Evolutionary conservation across 2,113 vertebrate genomes (phyloP), one percentile per base, ranked within the genome.

Genomic region (Gambusia holbrooki): DNA sequence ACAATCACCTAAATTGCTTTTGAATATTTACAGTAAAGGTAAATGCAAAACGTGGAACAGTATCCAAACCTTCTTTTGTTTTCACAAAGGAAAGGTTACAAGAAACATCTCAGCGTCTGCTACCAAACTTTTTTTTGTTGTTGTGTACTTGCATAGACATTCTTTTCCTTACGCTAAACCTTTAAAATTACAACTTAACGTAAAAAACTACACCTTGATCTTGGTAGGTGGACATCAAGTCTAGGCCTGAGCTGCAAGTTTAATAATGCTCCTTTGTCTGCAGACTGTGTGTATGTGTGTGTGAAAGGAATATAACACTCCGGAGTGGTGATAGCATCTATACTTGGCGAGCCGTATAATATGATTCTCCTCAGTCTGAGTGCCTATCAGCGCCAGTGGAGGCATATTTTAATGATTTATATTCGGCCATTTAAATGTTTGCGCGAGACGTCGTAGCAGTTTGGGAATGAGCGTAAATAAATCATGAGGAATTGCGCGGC

Each of bases 301-400:
- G 70, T 77, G 42, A 35, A 73, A 74, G 40, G 64, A 89, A 73
- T 74, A 45, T 66, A 69, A 70, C 60, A 76, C 84, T 82, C 81
- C 69, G 77, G 66, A 76, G 62, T 28, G 54, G 3, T 66, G 88
- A 89, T 89, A 87, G 27, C 51, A 91, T 90, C 87, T 83, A 17
- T 48, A 48, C 45, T 84, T 87, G 84, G 86, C 72, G 45, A 71
- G 51, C 27, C 37, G 63, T 32, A n/a, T 71, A 35, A 28, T 25
- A 7, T 58, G 27, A 35, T 40, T 40, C 22, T 66, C 19, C 22
- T 37, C 15, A 72, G 45, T 48, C 17, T 48, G 45, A 32, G 35
- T 29, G 66, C 81, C 37, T 72, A 51, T 70, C 66, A 77, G 37
- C 35, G n/a, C 42, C 22, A 1, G 8, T 67, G 61, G 8, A n/a